phyloP scores from a whole-genome alignment of 2,113 vertebrate genomes.

The Planiliza haematocheilus region DNA sequence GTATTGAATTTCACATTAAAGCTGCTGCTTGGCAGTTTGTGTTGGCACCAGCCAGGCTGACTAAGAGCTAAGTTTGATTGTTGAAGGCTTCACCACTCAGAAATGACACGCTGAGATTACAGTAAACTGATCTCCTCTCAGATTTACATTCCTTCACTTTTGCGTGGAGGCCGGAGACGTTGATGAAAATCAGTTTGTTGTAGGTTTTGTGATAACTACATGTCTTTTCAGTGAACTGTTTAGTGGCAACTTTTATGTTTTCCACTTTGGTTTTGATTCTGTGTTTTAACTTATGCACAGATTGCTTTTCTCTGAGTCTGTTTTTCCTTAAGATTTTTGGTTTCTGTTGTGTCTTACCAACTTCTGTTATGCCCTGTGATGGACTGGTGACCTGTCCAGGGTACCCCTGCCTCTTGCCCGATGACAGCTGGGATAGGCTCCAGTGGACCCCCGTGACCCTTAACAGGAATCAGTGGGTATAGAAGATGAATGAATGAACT shows the following conservation, averaged over 20 bases:
- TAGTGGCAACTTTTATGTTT: neutral
- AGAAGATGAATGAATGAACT: no score
- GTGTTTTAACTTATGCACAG: constrained; percentile 1
- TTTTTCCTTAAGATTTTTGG: neutral
- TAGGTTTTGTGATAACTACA: constrained; percentile 6
- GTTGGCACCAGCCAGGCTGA: constrained; percentile 28
- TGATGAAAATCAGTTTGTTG: constrained; percentile 12
- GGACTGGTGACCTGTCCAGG: no score
- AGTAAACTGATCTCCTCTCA: constrained; percentile 34
- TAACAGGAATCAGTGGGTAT: no score
- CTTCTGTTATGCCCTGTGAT: no score
- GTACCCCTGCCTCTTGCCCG: no score
- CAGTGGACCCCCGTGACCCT: no score
- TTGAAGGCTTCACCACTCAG: constrained; percentile 35
- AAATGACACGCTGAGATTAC: constrained; percentile 40
- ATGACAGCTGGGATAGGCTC: no score
- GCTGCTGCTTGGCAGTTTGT: constrained; percentile 39
- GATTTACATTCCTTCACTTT: constrained; percentile 45
- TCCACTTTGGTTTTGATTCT: neutral
- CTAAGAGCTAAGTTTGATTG: constrained; percentile 34
- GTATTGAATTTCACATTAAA: constrained; percentile 65
- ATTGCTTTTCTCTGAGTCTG: neutral
- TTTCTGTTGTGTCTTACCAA: constrained; percentile 8
- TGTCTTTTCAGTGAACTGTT: neutral
- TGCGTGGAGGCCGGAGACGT: constrained; percentile 1